Percentiles rank a stretch among this genome's conserved stretches.
These are phyloP conservation scores for Equus quagga DNA, from an alignment of 2,113 vertebrate genomes.

Conservation along the genomic window DNA sequence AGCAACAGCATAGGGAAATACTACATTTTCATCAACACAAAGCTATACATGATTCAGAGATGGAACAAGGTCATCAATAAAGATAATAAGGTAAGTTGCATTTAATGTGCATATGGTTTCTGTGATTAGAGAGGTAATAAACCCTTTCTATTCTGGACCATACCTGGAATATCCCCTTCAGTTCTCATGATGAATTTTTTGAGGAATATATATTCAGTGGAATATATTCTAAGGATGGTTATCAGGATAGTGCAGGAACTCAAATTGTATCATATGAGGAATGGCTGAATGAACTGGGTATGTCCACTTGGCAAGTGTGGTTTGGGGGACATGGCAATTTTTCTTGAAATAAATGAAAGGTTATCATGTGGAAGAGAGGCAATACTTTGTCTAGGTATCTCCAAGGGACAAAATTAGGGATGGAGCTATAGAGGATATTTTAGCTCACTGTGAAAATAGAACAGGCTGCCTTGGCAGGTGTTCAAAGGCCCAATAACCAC, in stretches of 20 bases:
- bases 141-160: neutral
- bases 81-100: neutral
- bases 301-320: neutral
- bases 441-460: conserved; percentile 25
- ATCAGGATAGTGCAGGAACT: neutral
- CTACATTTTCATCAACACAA: neutral
- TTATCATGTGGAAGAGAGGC: neutral
- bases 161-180: neutral
- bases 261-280: neutral
- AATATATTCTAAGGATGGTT: neutral
- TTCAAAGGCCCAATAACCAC: neutral
- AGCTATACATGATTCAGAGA: neutral
- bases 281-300: neutral
- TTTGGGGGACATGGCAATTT: neutral
- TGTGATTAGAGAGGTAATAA: neutral
- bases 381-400: neutral
- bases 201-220: neutral
- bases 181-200: neutral
- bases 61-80: neutral
- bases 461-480: neutral
- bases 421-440: neutral
- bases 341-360: neutral
- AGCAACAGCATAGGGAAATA: neutral
- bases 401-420: conserved; percentile 6
- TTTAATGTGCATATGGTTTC: neutral